These are phyloP conservation scores for Artemia sp. DNA, from an alignment of 2,888 invertebrate genomes.

Conservation along the genomic window DNA sequence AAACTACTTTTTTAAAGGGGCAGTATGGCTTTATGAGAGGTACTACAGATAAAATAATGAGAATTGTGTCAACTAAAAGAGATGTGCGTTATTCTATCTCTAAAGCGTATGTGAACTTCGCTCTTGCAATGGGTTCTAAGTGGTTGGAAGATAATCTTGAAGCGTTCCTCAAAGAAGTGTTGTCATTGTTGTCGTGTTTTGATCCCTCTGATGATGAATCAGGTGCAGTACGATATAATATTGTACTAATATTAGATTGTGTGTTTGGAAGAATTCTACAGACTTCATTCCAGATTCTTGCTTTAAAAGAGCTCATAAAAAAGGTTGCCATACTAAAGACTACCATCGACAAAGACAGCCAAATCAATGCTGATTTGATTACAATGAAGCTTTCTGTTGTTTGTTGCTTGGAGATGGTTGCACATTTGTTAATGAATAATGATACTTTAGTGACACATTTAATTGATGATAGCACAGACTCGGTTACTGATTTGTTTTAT, in stretches of 20 bases:
- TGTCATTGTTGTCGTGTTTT: conserved; percentile 47
- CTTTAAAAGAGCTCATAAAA: background rate
- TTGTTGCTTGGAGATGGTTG: background rate
- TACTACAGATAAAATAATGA: background rate
- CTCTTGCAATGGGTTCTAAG: conserved; percentile 74
- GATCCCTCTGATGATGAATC: conserved; percentile 1
- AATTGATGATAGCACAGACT: conserved; percentile 2
- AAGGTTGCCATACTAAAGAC: background rate
- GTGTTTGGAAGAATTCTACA: too few species aligned
- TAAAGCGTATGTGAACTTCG: conserved; percentile 86
- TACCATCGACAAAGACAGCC: background rate
- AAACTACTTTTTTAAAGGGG: conserved; percentile 2
- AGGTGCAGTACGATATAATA: background rate
- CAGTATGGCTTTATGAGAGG: conserved; percentile 9
- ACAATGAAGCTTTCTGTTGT: background rate
- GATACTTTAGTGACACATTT: conserved; percentile 2
- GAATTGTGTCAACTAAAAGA: background rate
- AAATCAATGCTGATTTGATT: background rate
- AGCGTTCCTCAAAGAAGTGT: conserved; percentile 65
- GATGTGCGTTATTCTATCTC: conserved; percentile 24
- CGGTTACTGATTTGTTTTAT: conserved; percentile 11
- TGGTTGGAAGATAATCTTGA: conserved; percentile 89
- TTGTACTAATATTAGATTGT: too few species aligned
- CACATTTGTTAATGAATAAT: conserved; percentile 6
- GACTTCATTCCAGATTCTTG: background rate